These are phyloP conservation scores for Bos javanicus DNA, from an alignment of 2,113 vertebrate species.

Conservation along the genomic window DNA sequence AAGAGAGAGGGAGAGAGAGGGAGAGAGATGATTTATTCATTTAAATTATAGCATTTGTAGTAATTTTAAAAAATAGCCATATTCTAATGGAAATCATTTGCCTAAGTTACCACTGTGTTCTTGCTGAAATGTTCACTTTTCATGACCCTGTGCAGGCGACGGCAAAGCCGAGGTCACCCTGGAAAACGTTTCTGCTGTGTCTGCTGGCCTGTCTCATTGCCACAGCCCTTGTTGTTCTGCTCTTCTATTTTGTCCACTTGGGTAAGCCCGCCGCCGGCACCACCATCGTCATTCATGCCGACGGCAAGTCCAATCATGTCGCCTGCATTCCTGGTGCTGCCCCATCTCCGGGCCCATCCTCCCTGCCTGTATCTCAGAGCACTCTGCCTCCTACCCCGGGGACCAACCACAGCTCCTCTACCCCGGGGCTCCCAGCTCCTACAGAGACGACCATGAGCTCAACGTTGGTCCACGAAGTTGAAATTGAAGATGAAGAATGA, in stretches of 20 bases:
- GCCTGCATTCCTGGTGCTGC: background rate
- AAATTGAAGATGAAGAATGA: background rate
- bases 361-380: background rate
- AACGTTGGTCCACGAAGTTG: background rate
- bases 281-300: slow-evolving; percentile 21
- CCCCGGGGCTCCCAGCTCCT: background rate
- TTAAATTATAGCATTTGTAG: background rate
- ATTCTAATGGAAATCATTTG: background rate
- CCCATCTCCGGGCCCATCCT: background rate
- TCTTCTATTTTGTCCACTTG: slow-evolving; percentile 47
- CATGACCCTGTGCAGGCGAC: background rate
- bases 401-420: background rate
- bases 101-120: background rate
- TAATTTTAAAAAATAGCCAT: background rate
- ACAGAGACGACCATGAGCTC: background rate
- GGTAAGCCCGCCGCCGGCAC: background rate
- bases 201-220: slow-evolving; percentile 54
- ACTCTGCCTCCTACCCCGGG: background rate
- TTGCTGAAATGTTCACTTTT: background rate
- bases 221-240: background rate
- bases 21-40: background rate
- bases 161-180: slow-evolving; percentile 39
- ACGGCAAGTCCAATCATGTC: background rate
- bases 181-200: slow-evolving; percentile 61
- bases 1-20: background rate